phyloP scores from a whole-genome alignment of 2,113 vertebrate genomes.

The Callipepla squamata region DNA sequence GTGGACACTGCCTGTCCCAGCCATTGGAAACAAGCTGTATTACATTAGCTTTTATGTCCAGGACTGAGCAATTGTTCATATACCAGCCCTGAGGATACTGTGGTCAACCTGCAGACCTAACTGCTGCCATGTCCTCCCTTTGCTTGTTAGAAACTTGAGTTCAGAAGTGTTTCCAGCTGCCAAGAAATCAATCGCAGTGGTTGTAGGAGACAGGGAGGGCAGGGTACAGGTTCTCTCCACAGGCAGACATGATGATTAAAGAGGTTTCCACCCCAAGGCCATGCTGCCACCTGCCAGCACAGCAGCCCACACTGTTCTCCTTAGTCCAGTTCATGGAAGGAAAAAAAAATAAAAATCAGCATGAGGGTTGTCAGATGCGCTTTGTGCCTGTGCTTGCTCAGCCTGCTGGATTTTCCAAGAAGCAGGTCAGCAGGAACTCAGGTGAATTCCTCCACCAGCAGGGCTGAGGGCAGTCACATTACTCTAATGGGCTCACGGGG shows the following conservation, averaged over 20 bases:
- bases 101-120: background rate
- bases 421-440: background rate
- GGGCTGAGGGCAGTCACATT: background rate
- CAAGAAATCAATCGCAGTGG: background rate
- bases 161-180: background rate
- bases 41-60: background rate
- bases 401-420: background rate
- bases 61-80: background rate
- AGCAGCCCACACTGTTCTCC: background rate
- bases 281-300: background rate
- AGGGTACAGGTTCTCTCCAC: background rate
- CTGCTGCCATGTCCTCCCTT: background rate
- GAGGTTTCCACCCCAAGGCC: background rate
- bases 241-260: background rate
- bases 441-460: background rate
- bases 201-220: background rate
- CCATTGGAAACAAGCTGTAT: background rate
- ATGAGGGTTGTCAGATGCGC: background rate
- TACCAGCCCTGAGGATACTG: background rate
- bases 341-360: background rate
- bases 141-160: background rate
- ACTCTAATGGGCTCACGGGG: accelerated
- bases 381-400: background rate
- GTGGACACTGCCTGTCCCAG: background rate
- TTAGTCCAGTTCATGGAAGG: background rate